Evolutionary conservation across 2,888 invertebrate species (phyloP), one percentile per base, ranked within the genome.

Genomic region (Meta bourneti): DNA sequence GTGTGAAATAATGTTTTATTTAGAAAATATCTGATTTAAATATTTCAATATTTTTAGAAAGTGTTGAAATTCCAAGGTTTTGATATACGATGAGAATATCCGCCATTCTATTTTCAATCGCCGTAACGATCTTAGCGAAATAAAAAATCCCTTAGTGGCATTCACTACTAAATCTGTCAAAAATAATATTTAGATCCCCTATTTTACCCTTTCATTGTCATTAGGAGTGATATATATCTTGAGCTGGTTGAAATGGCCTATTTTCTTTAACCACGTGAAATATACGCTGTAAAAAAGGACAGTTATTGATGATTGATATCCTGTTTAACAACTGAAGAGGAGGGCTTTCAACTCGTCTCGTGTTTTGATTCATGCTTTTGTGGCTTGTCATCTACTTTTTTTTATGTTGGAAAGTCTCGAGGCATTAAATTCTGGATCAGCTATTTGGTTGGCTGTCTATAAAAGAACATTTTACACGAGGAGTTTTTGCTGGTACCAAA

Each of bases 291-390:
- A 74, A 84, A 9, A 7, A 48, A 48, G 75, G 84, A 61, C 84
- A 84, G 84, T 84, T 84, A 75, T 75, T 61, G 74, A 75, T 84
- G 84, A 84, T 84, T 34, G 84, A 84, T 84, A n/a, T 34, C 16
- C 75, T 75, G 61, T 79, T 84, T 74, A 84, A 84, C 84, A 84
- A 84, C 54, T 84, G 74, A 75, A 79, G 61, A 79, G 34, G 4
- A 34, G 72, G 19, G 61, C 75, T 84, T 82, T 84, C 84, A 72
- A 84, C 84, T n/a, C 49, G 7, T 49, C 52, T 61, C 61, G 61
- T 34, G 48, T 54, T 84, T 84, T 84, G 84, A 84, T 84, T 84
- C 84, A 84, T 84, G 74, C 11, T 79, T 79, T 79, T 79, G 61
- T 61, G 61, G 79, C 5, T 20, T 34, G 54, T 79, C 79, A 77